phyloP scores from a whole-genome alignment of 2,888 invertebrate species.

The Quadroppia sp. region DNA sequence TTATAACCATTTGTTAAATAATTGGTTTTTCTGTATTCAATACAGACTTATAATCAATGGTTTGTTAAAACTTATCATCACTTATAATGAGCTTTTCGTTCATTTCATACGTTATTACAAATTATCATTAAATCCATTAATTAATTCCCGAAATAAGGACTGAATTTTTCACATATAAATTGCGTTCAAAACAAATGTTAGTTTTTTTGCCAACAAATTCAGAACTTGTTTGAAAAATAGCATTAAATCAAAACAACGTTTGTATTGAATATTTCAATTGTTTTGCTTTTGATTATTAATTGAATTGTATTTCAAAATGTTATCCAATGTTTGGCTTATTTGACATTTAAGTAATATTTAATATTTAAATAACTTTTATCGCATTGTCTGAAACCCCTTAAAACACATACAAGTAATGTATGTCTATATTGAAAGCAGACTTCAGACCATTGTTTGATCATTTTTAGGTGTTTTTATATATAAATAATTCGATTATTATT shows the following conservation, averaged over 20 bases:
- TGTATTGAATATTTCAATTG: slow-evolving; percentile 27
- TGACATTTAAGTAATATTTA: not conserved
- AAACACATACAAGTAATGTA: slow-evolving; percentile 27
- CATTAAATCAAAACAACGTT: not conserved
- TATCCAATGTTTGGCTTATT: not conserved
- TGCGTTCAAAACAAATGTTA: no score
- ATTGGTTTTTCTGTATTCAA: not conserved
- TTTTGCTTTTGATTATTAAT: not conserved
- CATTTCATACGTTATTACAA: not conserved
- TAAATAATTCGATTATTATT: not conserved
- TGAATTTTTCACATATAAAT: not conserved
- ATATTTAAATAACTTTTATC: not conserved
- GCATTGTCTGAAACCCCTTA: not conserved
- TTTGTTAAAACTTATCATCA: not conserved
- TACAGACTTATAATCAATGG: not conserved
- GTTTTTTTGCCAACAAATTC: not conserved
- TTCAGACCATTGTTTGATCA: not conserved
- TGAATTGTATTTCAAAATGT: no score
- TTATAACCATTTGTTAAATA: not conserved
- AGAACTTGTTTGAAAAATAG: not conserved
- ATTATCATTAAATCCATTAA: not conserved
- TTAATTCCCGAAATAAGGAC: not conserved
- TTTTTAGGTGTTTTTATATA: slow-evolving; percentile 6
- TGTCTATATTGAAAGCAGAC: not conserved
- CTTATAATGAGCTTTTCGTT: not conserved